Evolutionary conservation across 2,797 vertebrate species (phyloP), one percentile per base, ranked within the genome.

Genomic region (Myotis findleyi): DNA sequence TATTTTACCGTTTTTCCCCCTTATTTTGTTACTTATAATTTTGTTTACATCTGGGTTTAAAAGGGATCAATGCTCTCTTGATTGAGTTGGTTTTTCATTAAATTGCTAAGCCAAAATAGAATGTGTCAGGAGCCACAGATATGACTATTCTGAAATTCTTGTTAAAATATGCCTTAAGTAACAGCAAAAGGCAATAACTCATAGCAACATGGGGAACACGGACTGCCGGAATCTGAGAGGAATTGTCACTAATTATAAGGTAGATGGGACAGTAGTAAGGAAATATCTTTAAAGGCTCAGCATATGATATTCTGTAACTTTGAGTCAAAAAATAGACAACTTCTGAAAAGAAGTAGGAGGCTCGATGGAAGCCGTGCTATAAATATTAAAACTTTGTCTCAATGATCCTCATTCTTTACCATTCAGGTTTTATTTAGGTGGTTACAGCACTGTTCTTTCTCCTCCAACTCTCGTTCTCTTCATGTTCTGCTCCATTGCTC

Each of bases 121-220:
- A 89, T 88, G 81, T 83, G 27, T 85, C 71, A 77, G 68, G 64
- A 88, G 10, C 16, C 64, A 75, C 77, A 6, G 13, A 66, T 59
- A 62, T 21, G 69, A 59, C 21, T 77, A 12, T 82, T 95, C 47
- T 80, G 51, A 93, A 93, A 86, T 66, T 57, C 85, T 96, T 82
- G 90, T 96, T 97, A 96, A 93, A 96, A 95, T 80, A 79, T 93
- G 49, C 77, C 96, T 86, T 55, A 90, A 96, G 88, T 86, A 75
- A 83, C 21, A 87, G 81, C 47, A 87, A 84, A 91, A 93, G 33
- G 41, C 47, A 84, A 90, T 79, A 85, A 69, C 44, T 93, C 57
- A 49, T 11, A 79, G 68, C 73, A 95, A 85, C 20, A 69, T 18
- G 64, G 25, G 33, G 73, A 96, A 87, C 30, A 79, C 85, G 90